phyloP scores from a whole-genome alignment of 2,113 vertebrate species.

The Microtus pennsylvanicus region DNA sequence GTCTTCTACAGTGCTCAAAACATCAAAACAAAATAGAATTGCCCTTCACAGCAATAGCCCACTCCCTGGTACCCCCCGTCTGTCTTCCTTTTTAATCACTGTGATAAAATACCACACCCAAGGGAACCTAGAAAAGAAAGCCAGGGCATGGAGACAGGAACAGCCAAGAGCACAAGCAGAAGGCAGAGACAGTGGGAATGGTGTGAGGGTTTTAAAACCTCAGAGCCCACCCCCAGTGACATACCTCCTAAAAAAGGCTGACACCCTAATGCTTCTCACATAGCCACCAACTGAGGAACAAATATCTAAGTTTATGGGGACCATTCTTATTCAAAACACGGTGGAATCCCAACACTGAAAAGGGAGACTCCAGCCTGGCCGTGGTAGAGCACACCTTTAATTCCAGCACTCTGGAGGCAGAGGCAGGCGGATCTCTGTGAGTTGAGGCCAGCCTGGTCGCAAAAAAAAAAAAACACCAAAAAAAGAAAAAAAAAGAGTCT shows the following conservation, averaged over 20 bases:
- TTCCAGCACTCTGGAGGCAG: no score
- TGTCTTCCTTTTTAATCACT: neutral
- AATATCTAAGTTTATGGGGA: neutral
- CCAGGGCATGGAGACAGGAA: neutral
- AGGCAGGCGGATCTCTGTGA: no score
- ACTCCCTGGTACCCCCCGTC: neutral
- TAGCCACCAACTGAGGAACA: neutral
- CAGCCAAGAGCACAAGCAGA: neutral
- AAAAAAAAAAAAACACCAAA: no score
- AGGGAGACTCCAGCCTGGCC: no score
- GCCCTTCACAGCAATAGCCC: neutral
- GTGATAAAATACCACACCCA: neutral
- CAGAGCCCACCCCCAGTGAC: neutral
- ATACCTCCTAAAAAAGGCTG: no score
- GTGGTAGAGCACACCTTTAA: no score
- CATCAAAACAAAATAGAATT: neutral
- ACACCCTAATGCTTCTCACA: neutral
- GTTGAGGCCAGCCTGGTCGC: no score
- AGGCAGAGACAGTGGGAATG: neutral
- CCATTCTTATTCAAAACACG: no score
- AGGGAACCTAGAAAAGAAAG: neutral
- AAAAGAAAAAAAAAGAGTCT: no score
- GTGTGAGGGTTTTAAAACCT: neutral
- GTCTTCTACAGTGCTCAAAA: neutral
- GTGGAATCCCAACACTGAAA: neutral